Evolutionary conservation across 2,797 vertebrate species (phyloP).

Genomic region (Acrossocheilus wenchowensis): DNA sequence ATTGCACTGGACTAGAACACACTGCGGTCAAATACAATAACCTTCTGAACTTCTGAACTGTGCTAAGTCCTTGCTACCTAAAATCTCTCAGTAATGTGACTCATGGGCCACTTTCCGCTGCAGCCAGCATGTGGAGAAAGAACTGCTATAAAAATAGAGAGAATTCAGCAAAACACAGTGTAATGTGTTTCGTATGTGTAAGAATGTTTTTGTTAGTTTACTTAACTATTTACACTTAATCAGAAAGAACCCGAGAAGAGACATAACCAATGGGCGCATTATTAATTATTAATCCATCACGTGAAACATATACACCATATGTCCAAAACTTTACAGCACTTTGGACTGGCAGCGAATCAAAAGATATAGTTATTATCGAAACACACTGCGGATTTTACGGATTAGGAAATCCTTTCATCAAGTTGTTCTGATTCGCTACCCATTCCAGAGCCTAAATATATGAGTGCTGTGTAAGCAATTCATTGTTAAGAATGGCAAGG

Average conservation of each 20-base stretch:
- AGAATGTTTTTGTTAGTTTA: conserved; percentile 23
- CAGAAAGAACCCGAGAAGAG: not conserved
- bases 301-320: not conserved
- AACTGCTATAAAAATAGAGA: conserved; percentile 30
- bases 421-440: not conserved
- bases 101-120: conserved; percentile 46
- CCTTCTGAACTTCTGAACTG: conserved; percentile 77
- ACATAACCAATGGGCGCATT: not conserved
- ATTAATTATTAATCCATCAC: conserved; percentile 6
- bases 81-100: conserved; percentile 79
- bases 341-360: not conserved
- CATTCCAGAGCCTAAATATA: conserved; percentile 6
- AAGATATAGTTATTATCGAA: not conserved
- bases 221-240: conserved; percentile 32
- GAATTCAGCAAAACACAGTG: conserved; percentile 12
- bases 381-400: not conserved
- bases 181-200: conserved; percentile 22
- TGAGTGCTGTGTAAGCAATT: conserved; percentile 26
- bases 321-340: conserved; percentile 1
- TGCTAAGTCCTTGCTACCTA: conserved; percentile 66
- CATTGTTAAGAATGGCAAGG: conserved; percentile 35
- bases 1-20: conserved; percentile 77
- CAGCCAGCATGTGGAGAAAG: conserved; percentile 23
- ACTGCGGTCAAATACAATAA: conserved; percentile 78
- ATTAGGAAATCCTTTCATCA: not conserved